phyloP scores from a whole-genome alignment of 2,888 invertebrate species.

The Argyresthia albistria region DNA sequence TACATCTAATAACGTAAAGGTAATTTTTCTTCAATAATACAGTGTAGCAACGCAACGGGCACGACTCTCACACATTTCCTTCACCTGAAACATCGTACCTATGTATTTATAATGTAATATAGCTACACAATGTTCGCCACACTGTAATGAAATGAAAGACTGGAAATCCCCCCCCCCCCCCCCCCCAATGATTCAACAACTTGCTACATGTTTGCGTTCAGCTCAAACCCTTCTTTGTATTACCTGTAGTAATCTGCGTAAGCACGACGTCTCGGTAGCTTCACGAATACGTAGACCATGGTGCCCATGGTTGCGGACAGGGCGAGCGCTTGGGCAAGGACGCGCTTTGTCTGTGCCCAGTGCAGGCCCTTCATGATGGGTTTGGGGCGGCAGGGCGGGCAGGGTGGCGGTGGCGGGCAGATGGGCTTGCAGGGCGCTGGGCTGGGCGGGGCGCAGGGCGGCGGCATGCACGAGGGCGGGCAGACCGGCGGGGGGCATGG shows the following conservation, averaged over 20 bases:
- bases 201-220: background rate
- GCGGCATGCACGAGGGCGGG: background rate
- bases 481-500: background rate
- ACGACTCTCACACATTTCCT: too few relatives aligned
- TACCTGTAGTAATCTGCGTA: conserved; percentile 87
- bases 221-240: background rate
- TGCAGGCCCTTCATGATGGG: conserved; percentile 82
- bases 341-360: conserved; percentile 71
- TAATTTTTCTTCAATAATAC: too few relatives aligned
- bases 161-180: too few relatives aligned
- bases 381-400: conserved; percentile 35
- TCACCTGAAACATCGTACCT: background rate
- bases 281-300: conserved; percentile 57
- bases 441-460: background rate
- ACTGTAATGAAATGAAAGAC: too few relatives aligned
- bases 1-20: too few relatives aligned
- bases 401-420: conserved; percentile 34
- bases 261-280: conserved; percentile 63
- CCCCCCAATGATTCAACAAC: background rate
- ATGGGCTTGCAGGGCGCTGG: conserved; percentile 30
- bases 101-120: background rate
- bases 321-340: conserved; percentile 60
- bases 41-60: too few relatives aligned
- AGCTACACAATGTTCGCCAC: background rate
- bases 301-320: conserved; percentile 45